These are phyloP conservation scores for Melanostoma mellinum DNA, from an alignment of 2,888 invertebrate genomes.

Conservation along the genomic window DNA sequence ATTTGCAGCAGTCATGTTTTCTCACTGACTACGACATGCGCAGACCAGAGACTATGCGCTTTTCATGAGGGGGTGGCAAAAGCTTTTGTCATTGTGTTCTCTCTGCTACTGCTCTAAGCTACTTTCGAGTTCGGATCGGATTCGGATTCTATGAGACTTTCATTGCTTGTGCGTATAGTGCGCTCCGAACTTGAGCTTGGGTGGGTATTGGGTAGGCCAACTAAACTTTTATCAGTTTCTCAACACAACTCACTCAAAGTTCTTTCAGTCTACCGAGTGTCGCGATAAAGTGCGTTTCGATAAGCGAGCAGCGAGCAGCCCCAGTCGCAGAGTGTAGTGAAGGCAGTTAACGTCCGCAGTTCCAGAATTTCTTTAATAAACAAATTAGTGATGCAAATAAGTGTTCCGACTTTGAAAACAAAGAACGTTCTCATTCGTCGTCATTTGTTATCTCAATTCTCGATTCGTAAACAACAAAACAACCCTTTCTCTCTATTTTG, in stretches of 20 bases:
- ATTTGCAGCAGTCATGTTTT: constrained; percentile 16
- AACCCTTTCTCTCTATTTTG: background rate
- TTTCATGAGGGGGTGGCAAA: constrained; percentile 66
- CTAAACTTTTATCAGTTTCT: constrained; percentile 41
- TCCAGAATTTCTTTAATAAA: constrained; percentile 29
- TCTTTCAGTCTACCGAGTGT: constrained; percentile 68
- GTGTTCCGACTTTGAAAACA: background rate
- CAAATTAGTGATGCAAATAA: constrained; percentile 35
- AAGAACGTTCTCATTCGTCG: background rate
- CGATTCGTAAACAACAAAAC: background rate
- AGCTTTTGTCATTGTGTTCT: constrained; percentile 38
- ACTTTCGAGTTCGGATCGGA: background rate
- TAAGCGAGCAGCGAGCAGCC: constrained; percentile 30
- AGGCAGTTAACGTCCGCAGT: constrained; percentile 14
- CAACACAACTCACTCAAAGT: constrained; percentile 56
- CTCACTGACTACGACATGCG: constrained; percentile 53
- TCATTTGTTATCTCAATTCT: background rate
- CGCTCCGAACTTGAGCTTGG: constrained; percentile 68
- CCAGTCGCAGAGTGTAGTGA: constrained; percentile 7
- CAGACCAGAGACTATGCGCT: constrained; percentile 46
- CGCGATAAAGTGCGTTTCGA: constrained; percentile 72
- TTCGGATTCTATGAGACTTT: background rate
- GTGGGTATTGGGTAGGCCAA: constrained; percentile 44
- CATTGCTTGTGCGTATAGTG: constrained; percentile 37
- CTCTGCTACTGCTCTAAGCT: background rate